Base-by-base conservation (phyloP, 2,888 invertebrate genomes). In the Lypha dubia region DNA sequence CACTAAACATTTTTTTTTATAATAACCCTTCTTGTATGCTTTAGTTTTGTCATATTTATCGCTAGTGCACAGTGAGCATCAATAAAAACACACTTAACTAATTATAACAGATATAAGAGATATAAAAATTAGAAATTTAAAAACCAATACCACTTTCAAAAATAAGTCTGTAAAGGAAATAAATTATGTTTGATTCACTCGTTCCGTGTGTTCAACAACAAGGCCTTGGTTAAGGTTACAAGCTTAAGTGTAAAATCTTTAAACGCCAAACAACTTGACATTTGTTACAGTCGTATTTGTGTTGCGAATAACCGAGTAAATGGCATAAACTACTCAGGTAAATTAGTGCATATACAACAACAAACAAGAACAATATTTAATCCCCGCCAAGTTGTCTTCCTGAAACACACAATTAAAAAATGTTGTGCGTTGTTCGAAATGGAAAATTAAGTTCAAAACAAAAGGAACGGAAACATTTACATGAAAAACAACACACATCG, bases 181-280 rank as follows among this genome's bases (percentile, higher is more conserved):
- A 8, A 17, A 17, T 17, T 17, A 17, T 17, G 8, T 1, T 1
- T 17, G 46, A 17, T 46, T 8, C 7, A 53, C 13, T 75, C 32
- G 24, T 63, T 70, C 53, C 22, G 41, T 62, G 22, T 35, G 4
- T n/a, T n/a, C n/a, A n/a, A n/a, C 1, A 0, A 20, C 38, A 46
- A 70, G 81, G 58, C 81, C 81, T 82, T 82, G 70, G 11, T 17
- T n/a, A 70, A 82, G 75, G 81, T 82, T 70, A 70, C 38, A 76
- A 58, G 63, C 67, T 74, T 68, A 58, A n/a, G 22, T 32, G 17
- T 49, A 77, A 58, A 0, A 60, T 13, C 6, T 17, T 22, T 46
- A 56, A 46, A 28, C 17, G 20, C 4, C 38, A 81, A 75, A 56
- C 80, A 81, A 81, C 81, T 81, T 81, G 81, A 81, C 75, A 81